Percentiles rank a stretch among this genome's conserved stretches.
These are phyloP conservation scores for Drosophila murphyi DNA, from an alignment of 1,140 invertebrate species.

Conservation along the genomic window DNA sequence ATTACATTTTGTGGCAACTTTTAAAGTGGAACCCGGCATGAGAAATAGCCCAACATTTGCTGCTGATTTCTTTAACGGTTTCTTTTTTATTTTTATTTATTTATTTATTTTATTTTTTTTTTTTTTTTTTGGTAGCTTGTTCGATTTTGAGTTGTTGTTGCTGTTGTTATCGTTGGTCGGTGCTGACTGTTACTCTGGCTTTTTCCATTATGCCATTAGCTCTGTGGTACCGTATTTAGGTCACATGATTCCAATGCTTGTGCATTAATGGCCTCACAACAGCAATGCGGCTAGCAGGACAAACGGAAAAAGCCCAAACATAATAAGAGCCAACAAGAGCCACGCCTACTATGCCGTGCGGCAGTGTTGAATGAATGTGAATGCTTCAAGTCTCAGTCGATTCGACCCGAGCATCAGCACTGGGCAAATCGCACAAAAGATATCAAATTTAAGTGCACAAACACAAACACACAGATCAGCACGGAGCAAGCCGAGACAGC, in stretches of 20 bases:
- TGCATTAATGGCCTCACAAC: conserved; percentile 70
- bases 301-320: conserved; percentile 60
- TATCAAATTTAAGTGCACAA: conserved; percentile 80
- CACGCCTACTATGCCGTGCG: conserved; percentile 34
- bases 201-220: conserved; percentile 77
- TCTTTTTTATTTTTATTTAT: conserved; percentile 35
- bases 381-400: conserved; percentile 62
- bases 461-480: conserved; percentile 33
- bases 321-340: conserved; percentile 52
- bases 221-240: conserved; percentile 71
- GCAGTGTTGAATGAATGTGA: conserved; percentile 31
- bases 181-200: conserved; percentile 55
- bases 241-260: conserved; percentile 63
- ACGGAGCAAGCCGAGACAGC: conserved; percentile 5
- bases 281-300: conserved; percentile 64
- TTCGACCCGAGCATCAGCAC: conserved; percentile 37
- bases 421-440: conserved; percentile 65
- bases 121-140: conserved; percentile 51
- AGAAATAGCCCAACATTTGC: conserved; percentile 37
- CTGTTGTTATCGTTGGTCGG: conserved; percentile 23
- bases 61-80: conserved; percentile 3
- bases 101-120: conserved; percentile 28
- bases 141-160: conserved; percentile 63
- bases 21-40: conserved; percentile 61
- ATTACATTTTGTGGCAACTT: conserved; percentile 74